phyloP scores from a whole-genome alignment of 2,797 vertebrate genomes.

The Micrastur ruficollis region DNA sequence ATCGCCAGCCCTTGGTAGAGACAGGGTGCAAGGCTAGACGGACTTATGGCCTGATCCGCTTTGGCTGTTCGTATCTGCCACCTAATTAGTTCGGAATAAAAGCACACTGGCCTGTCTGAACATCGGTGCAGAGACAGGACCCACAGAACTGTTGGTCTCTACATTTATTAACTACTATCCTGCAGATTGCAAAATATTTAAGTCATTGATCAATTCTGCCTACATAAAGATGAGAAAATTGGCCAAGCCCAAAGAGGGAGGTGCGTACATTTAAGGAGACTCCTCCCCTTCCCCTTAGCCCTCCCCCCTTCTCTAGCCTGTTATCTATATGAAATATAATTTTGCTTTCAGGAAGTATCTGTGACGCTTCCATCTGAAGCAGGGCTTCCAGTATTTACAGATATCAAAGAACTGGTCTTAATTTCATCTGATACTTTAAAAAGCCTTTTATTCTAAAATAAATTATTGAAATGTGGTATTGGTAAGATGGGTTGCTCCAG shows the following conservation, averaged over 20 bases:
- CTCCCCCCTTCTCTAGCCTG: not conserved
- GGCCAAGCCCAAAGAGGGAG: not conserved
- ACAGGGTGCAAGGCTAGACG: not conserved
- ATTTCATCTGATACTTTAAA: constrained; percentile 70
- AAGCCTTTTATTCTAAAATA: constrained; percentile 70
- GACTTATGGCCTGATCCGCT: not conserved
- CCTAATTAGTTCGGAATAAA: not conserved
- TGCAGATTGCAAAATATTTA: not conserved
- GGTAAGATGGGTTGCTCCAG: constrained; percentile 44
- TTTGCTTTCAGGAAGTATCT: constrained; percentile 62
- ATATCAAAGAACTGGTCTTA: constrained; percentile 61
- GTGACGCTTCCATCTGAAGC: constrained; percentile 15
- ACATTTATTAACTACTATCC: not conserved
- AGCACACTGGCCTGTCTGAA: not conserved
- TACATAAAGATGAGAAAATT: not conserved
- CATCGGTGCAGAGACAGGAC: not conserved
- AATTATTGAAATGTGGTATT: constrained; percentile 66
- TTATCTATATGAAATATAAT: constrained; percentile 50
- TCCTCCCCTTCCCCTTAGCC: not conserved
- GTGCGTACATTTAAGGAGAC: not conserved
- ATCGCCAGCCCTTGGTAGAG: not conserved
- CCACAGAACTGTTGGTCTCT: not conserved
- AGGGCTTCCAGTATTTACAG: constrained; percentile 68
- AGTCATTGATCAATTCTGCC: not conserved
- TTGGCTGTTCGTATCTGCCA: not conserved